Evolutionary conservation across 1,140 invertebrate genomes (phyloP), one percentile per base, ranked within the genome.

Genomic region (Temnothorax nylanderi): DNA sequence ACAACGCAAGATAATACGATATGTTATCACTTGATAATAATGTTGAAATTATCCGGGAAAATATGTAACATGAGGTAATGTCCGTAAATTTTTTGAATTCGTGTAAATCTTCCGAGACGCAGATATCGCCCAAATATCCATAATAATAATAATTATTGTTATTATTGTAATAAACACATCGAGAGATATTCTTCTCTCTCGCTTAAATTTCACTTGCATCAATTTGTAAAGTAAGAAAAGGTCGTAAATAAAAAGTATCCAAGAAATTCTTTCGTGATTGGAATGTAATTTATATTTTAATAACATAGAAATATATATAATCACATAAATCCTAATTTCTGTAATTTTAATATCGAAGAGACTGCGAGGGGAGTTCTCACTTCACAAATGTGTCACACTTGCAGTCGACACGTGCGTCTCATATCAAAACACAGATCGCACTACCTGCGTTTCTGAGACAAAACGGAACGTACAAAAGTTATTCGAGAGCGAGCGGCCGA

Each of bases 11-110:
- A 62, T 75, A 75, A 75, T 41, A 34, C 18, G 51, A 75, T 49
- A 78, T 8, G 26, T 64, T 64, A 78, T 78, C 44, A 26, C 18
- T 13, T 34, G 56, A 77, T 58, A 44, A 76, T 77, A 32, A 44
- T 4, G 26, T 51, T 18, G 7, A 18, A 37, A 32, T n/a, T 18
- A 60, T 44, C 3, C 26, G 16, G 16, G 4, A 64, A 49, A 77
- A n/a, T 60, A n/a, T 62, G 26, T 77, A 60, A 60, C n/a, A 4
- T 10, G 13, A 76, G 5, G 26, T 18, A 77, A 64, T 18, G 3
- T 78, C 11, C 11, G 4, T 44, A 5, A 62, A 18, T 18, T 34
- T 16, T 37, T 74, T 54, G 7, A 7, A 76, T 75, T 6, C n/a
- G 37, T 16, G 21, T 60, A n/a, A 78, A 16, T 37, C 47, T 49